Evolutionary conservation across 2,888 invertebrate species (phyloP).

Genomic region (Griposia aprilina): DNA sequence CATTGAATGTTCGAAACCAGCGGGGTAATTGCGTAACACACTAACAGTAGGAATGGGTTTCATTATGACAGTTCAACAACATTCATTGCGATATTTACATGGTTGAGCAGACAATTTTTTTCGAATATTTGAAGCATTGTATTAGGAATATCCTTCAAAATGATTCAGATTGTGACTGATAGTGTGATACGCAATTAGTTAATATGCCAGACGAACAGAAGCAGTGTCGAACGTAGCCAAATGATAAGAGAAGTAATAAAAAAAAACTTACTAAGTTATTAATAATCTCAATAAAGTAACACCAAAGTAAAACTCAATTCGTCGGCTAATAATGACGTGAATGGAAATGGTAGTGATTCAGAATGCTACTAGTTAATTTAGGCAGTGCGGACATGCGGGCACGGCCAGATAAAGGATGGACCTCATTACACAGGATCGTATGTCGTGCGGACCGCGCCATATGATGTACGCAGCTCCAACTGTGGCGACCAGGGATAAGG

Average conservation of each 20-base stretch:
- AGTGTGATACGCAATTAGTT: not conserved
- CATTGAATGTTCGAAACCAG: not conserved
- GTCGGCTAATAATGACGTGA: slow-evolving; percentile 17
- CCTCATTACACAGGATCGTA: slow-evolving; percentile 30
- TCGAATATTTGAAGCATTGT: too few species aligned
- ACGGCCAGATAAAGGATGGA: slow-evolving; percentile 31
- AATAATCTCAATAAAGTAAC: not conserved
- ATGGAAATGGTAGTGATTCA: slow-evolving; percentile 27
- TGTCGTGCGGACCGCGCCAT: slow-evolving; percentile 9
- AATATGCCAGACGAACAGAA: too few species aligned
- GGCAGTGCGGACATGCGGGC: slow-evolving; percentile 33
- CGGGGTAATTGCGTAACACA: too few species aligned
- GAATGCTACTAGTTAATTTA: slow-evolving; percentile 42
- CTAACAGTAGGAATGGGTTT: too few species aligned
- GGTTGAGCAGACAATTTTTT: too few species aligned
- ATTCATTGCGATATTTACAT: too few species aligned
- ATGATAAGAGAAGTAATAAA: too few species aligned
- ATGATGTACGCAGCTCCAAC: slow-evolving; percentile 16
- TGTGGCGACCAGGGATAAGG: not conserved
- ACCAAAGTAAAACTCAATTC: not conserved
- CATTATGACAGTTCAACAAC: too few species aligned
- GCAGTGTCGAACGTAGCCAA: too few species aligned
- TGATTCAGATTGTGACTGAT: too few species aligned
- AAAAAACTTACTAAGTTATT: too few species aligned
- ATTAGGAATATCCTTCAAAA: too few species aligned